phyloP scores from a whole-genome alignment of 2,113 vertebrate genomes.

The Sylvilagus bachmani region DNA sequence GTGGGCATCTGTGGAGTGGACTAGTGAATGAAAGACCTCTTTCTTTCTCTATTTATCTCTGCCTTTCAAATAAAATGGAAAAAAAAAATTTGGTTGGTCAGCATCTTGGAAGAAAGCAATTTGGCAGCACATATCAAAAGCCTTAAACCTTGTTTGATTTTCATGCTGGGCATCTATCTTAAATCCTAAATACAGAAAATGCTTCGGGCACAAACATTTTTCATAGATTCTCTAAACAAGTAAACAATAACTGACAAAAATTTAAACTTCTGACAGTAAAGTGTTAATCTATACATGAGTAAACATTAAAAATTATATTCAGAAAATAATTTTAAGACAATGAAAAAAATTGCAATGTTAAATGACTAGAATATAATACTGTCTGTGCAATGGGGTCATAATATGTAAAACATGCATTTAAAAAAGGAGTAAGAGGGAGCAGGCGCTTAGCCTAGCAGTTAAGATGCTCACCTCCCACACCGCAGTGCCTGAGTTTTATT shows the following conservation, averaged over 20 bases:
- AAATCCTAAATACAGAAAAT: constrained; percentile 58
- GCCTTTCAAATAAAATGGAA: no score
- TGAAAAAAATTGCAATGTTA: constrained; percentile 36
- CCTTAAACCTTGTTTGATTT: constrained; percentile 34
- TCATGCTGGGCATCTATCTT: neutral
- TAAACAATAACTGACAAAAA: neutral
- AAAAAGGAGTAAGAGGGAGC: neutral
- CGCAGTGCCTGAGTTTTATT: no score
- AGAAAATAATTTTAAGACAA: constrained; percentile 19
- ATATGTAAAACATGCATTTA: neutral
- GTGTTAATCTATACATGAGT: neutral
- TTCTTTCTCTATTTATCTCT: no score
- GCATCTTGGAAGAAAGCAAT: neutral
- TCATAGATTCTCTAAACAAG: constrained; percentile 19
- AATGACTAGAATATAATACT: constrained; percentile 5
- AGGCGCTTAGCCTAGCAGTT: no score
- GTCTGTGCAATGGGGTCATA: neutral
- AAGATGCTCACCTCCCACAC: no score
- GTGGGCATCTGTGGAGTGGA: no score
- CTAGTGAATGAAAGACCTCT: no score
- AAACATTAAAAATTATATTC: constrained; percentile 37
- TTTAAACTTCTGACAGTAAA: constrained; percentile 47
- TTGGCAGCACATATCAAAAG: neutral
- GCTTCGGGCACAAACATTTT: neutral
- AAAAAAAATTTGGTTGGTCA: neutral